These are phyloP conservation scores for Dasyurus viverrinus DNA, from an alignment of 2,113 vertebrate species.

Conservation along the genomic window DNA sequence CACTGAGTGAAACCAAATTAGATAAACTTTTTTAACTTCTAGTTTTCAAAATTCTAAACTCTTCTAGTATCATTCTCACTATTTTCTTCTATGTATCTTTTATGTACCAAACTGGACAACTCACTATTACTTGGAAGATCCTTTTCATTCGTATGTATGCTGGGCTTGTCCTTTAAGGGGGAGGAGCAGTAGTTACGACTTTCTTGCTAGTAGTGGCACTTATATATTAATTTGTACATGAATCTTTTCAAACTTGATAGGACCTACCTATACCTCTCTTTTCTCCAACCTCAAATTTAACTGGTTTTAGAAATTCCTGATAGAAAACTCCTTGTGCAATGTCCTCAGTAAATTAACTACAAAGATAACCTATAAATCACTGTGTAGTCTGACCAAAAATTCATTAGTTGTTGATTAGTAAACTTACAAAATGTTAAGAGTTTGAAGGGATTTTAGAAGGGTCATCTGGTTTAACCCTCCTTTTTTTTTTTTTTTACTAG, in stretches of 20 bases:
- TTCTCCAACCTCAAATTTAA: neutral
- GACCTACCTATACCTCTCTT: neutral
- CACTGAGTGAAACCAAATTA: neutral
- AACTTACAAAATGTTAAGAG: neutral
- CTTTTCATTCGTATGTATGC: neutral
- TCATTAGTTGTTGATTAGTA: slow-evolving; percentile 22
- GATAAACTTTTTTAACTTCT: neutral
- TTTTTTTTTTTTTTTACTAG: neutral
- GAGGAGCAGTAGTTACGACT: neutral
- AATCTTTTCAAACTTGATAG: neutral
- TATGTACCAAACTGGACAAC: neutral
- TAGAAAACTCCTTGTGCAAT: slow-evolving; percentile 27
- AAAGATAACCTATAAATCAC: slow-evolving; percentile 14
- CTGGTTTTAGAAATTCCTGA: neutral
- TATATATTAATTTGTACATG: neutral
- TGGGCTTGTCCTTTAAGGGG: neutral
- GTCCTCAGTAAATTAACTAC: slow-evolving; percentile 33
- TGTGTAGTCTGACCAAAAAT: neutral
- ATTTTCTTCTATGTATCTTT: neutral
- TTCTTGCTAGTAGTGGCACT: neutral
- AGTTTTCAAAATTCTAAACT: neutral
- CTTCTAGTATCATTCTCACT: neutral
- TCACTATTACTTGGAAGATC: neutral
- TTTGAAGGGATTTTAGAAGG: neutral
- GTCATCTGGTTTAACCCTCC: neutral